phyloP scores from a whole-genome alignment of 2,888 invertebrate species.

The Agrochola circellaris region DNA sequence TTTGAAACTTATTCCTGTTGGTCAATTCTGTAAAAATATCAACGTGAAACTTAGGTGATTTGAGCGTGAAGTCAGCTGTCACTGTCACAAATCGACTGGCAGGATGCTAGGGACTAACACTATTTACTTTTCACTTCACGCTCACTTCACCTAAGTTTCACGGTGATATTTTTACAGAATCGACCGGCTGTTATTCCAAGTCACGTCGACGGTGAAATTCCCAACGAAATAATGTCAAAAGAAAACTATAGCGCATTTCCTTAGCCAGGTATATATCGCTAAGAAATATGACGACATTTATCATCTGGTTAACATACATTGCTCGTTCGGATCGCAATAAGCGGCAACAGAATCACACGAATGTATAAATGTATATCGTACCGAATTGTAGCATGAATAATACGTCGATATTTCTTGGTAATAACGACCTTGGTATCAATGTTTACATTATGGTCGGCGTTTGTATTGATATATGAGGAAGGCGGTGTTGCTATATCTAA shows the following conservation, averaged over 20 bases:
- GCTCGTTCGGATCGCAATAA: constrained; percentile 55
- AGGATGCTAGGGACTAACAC: too few relatives aligned
- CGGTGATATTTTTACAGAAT: too few relatives aligned
- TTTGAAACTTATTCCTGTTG: constrained; percentile 27
- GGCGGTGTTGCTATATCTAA: constrained; percentile 41
- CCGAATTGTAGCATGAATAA: constrained; percentile 60
- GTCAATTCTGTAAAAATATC: too few relatives aligned
- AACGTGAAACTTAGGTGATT: too few relatives aligned
- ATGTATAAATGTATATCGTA: constrained; percentile 49
- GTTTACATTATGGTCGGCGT: constrained; percentile 57
- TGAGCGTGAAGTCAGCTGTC: too few relatives aligned
- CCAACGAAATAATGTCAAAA: constrained; percentile 47
- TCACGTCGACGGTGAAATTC: constrained; percentile 38
- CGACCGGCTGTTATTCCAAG: constrained; percentile 34
- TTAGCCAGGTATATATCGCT: constrained; percentile 55
- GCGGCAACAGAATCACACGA: constrained; percentile 29
- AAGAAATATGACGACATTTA: constrained; percentile 64
- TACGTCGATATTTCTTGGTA: constrained; percentile 56
- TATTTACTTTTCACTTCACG: too few relatives aligned
- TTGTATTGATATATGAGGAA: constrained; percentile 54
- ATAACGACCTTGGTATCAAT: constrained; percentile 64
- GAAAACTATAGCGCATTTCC: constrained; percentile 54
- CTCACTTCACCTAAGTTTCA: too few relatives aligned
- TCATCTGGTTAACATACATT: constrained; percentile 60
- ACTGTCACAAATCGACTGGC: too few relatives aligned